Evolutionary conservation across 2,888 invertebrate genomes (phyloP).

Genomic region (Oegoconia quadripuncta): DNA sequence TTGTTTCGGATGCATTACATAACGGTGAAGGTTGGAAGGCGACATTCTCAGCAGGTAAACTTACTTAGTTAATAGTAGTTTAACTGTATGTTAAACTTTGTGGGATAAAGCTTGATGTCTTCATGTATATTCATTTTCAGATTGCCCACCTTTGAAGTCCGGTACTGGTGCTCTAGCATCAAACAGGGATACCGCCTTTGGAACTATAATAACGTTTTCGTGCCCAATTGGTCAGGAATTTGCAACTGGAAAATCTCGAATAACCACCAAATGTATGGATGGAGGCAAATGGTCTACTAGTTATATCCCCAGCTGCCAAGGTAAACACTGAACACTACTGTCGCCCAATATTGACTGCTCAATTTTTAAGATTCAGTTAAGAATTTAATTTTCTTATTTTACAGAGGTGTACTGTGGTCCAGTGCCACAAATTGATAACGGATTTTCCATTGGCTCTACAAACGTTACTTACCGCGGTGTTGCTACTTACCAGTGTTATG

Average conservation of each 20-base stretch:
- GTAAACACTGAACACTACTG: conserved; percentile 63
- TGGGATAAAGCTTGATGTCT: neutral
- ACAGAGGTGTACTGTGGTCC: conserved; percentile 96
- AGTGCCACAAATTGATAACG: conserved; percentile 98
- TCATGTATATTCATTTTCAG: conserved; percentile 59
- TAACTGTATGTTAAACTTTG: neutral
- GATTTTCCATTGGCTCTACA: conserved; percentile 96
- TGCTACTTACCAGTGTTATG: conserved; percentile 97
- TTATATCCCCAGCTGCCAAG: conserved; percentile 96
- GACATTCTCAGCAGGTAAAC: conserved; percentile 90
- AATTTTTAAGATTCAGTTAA: no score
- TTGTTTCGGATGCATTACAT: conserved; percentile 92
- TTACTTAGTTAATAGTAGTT: neutral
- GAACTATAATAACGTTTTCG: conserved; percentile 92
- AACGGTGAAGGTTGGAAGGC: conserved; percentile 92
- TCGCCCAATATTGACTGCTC: no score
- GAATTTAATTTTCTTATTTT: conserved; percentile 27
- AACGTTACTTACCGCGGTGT: conserved; percentile 96
- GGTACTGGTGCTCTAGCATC: conserved; percentile 94
- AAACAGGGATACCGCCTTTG: conserved; percentile 94
- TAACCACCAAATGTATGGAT: conserved; percentile 91
- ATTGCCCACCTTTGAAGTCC: conserved; percentile 91
- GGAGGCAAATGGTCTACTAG: conserved; percentile 96
- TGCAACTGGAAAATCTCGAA: conserved; percentile 90
- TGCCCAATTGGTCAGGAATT: conserved; percentile 97